Evolutionary conservation across 1,140 invertebrate species (phyloP).

Genomic region (Zaprionus inermis): DNA sequence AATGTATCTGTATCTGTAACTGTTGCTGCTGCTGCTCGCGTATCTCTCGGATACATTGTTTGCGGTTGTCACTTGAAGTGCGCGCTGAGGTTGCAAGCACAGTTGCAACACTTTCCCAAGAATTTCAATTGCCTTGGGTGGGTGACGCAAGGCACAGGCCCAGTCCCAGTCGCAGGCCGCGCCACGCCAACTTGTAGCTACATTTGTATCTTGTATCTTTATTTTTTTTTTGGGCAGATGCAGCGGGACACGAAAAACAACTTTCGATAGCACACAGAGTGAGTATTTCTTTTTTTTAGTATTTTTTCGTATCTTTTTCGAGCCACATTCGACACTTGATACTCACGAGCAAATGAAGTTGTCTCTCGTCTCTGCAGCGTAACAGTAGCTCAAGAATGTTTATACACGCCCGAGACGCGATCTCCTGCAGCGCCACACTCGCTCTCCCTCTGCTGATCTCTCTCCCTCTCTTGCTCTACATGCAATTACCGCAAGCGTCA

Average conservation of each 20-base stretch:
- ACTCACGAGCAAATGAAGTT: constrained; percentile 58
- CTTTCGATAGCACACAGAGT: constrained; percentile 60
- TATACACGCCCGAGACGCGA: constrained; percentile 23
- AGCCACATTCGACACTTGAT: constrained; percentile 43
- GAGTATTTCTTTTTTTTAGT: constrained; percentile 13
- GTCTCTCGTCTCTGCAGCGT: constrained; percentile 38
- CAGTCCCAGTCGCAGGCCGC: not conserved
- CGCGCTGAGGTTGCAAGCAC: constrained; percentile 34
- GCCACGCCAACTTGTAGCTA: constrained; percentile 34
- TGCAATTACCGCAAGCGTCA: constrained; percentile 62
- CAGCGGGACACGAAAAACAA: constrained; percentile 67
- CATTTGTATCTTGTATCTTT: constrained; percentile 40
- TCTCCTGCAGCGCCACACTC: constrained; percentile 42
- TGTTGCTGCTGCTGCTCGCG: not conserved
- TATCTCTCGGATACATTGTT: constrained; percentile 49
- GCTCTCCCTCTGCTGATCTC: not conserved
- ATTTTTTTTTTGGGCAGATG: constrained; percentile 17
- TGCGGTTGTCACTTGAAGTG: constrained; percentile 75
- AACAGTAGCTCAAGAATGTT: constrained; percentile 74
- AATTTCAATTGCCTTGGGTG: constrained; percentile 52
- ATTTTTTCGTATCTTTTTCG: not conserved
- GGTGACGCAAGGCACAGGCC: constrained; percentile 35
- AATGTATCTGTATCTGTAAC: constrained; percentile 18
- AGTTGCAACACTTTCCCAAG: constrained; percentile 75
- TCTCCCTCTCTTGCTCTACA: not conserved